Percentiles rank a stretch among this genome's conserved stretches.
Conservation (phyloP, 2,888 invertebrate genomes). For the Melanostoma mellinum region DNA sequence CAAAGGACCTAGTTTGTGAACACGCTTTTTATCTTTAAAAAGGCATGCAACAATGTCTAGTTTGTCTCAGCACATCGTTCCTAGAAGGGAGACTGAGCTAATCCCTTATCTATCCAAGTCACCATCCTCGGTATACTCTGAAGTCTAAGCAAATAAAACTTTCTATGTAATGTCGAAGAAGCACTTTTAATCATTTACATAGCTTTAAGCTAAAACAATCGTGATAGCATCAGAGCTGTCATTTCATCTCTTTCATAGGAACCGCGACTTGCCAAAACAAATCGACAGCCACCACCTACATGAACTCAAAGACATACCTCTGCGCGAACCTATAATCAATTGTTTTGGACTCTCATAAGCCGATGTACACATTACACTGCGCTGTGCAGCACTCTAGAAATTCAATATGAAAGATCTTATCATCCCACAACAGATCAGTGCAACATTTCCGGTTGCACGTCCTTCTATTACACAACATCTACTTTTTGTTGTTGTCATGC, state of each 20-base stretch:
- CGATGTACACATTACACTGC: slow-evolving; percentile 11
- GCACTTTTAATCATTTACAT: no score
- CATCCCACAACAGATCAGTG: slow-evolving; percentile 57
- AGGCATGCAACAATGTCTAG: no score
- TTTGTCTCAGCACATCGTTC: no score
- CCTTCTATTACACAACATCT: slow-evolving; percentile 45
- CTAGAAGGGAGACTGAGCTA: no score
- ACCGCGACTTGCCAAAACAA: slow-evolving; percentile 44
- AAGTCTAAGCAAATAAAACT: no score
- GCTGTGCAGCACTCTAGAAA: slow-evolving; percentile 48
- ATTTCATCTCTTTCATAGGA: slow-evolving; percentile 34
- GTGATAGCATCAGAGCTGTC: slow-evolving; percentile 31
- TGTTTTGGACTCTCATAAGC: slow-evolving; percentile 52
- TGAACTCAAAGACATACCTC: slow-evolving; percentile 22
- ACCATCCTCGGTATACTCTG: no score
- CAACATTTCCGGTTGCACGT: slow-evolving; percentile 70
- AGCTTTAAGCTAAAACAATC: neutral
- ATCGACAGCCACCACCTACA: slow-evolving; percentile 60
- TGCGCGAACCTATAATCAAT: slow-evolving; percentile 56
- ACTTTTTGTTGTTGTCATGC: slow-evolving; percentile 7
- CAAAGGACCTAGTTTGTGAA: no score
- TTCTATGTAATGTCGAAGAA: no score
- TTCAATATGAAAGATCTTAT: slow-evolving; percentile 69
- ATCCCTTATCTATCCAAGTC: no score
- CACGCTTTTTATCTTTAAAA: no score